Evolutionary conservation across 2,888 invertebrate genomes (phyloP), one percentile per base, ranked within the genome.

Genomic region (Eueremaeus valkanovi): DNA sequence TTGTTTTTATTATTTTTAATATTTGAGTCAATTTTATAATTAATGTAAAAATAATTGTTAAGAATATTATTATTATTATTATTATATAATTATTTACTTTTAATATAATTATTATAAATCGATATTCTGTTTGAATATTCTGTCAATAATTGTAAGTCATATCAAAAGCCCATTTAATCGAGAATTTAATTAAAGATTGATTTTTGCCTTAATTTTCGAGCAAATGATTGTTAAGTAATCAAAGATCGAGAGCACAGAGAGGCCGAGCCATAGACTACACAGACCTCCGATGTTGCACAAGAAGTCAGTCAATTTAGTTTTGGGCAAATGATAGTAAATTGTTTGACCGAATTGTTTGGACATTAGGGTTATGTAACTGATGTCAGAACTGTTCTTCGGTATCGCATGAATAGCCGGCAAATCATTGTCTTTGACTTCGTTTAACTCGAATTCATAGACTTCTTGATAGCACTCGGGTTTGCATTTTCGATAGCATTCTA

Each of bases 381-480:
- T 63, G 16, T 31, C 33, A 6, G n/a, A 18, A 33, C 11, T n/a
- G 33, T 55, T 27, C 24, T 27, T 24, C 6, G 24, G 0, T 1
- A 55, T 8, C 6, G 21, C 11, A 24, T 21, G 24, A 55, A 11
- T 21, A 21, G 6, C 1, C 3, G 31, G 1, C 18, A 18, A 5
- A 18, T 63, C 63, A 8, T 9, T 63, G 18, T 36, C 16, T n/a
- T 61, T 33, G 8, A 63, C 33, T 24, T 63, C 63, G 11, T 63
- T 0, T 18, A 63, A 18, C 18, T 63, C 33, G 21, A 6, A 18
- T 0, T 31, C 36, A 63, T 63, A 63, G 18, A 63, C 33, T 11
- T 63, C 33, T 63, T 63, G 33, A 63, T 9, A n/a, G 63, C 63
- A 63, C 1, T 63, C 63, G n/a, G 63, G 31, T 63, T 63, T 63